phyloP scores from a whole-genome alignment of 2,888 invertebrate genomes.

The Chymomyza caudatula region DNA sequence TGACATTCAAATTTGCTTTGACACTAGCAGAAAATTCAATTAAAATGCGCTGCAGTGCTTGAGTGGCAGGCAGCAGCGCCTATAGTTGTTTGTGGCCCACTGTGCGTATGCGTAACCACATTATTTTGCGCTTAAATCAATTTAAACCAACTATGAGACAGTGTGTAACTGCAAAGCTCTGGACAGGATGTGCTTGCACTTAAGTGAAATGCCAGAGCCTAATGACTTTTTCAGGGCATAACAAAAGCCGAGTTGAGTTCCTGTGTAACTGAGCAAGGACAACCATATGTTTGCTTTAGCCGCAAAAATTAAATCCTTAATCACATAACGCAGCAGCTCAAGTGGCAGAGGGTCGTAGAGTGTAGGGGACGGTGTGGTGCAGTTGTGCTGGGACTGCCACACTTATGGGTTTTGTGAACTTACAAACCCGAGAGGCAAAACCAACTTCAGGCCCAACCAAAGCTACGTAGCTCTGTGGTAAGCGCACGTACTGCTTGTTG shows the following conservation, averaged over 20 bases:
- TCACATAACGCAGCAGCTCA: conserved; percentile 61
- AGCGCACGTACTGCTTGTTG: conserved; percentile 21
- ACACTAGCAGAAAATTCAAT: conserved; percentile 64
- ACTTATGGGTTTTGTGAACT: conserved; percentile 36
- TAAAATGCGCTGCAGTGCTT: conserved; percentile 43
- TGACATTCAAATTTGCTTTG: conserved; percentile 62
- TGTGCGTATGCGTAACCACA: conserved; percentile 30
- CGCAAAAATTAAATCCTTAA: conserved; percentile 65
- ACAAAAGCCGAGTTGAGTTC: conserved; percentile 5
- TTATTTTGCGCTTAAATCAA: conserved; percentile 34
- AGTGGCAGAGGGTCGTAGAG: conserved; percentile 17
- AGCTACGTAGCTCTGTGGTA: conserved; percentile 13
- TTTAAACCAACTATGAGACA: conserved; percentile 2
- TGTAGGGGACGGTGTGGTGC: not conserved
- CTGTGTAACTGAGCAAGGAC: not conserved
- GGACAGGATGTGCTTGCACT: conserved; percentile 23
- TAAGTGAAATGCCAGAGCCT: conserved; percentile 37
- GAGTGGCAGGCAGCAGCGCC: not conserved
- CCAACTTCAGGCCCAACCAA: conserved; percentile 30
- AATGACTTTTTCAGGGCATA: conserved; percentile 31
- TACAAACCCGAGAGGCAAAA: conserved; percentile 29
- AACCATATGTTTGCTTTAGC: conserved; percentile 22
- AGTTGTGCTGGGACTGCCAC: conserved; percentile 8
- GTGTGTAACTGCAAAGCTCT: not conserved
- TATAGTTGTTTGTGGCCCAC: conserved; percentile 19